These are phyloP conservation scores for Deilephila elpenor DNA, from an alignment of 2,888 invertebrate genomes.

Conservation along the genomic window DNA sequence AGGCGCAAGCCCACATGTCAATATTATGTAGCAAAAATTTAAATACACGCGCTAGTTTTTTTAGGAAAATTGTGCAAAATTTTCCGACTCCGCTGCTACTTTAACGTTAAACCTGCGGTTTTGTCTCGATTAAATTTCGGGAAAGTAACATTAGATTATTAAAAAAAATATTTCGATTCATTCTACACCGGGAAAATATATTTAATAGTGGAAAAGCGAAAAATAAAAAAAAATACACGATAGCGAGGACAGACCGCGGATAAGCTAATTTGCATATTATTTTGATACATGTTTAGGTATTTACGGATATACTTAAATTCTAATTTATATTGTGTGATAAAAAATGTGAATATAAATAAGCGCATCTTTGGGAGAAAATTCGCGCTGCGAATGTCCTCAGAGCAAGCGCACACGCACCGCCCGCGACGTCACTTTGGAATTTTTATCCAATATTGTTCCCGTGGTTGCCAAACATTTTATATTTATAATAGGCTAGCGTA, in stretches of 20 bases:
- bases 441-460: background rate
- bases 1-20: constrained; percentile 73
- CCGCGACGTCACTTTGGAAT: background rate
- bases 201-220: background rate
- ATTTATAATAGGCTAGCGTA: background rate
- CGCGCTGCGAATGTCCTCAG: background rate
- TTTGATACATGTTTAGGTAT: background rate
- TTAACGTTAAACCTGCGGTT: constrained; percentile 57
- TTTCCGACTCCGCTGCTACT: constrained; percentile 67
- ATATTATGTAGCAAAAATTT: constrained; percentile 49
- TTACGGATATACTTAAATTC: background rate
- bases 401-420: background rate
- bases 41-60: constrained; percentile 48
- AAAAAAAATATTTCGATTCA: constrained; percentile 18
- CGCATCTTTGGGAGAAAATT: constrained; percentile 2
- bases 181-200: constrained; percentile 5
- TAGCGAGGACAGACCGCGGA: background rate
- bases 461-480: background rate
- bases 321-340: background rate
- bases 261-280: background rate
- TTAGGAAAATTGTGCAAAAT: constrained; percentile 76
- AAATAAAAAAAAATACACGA: constrained; percentile 6
- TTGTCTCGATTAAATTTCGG: constrained; percentile 22
- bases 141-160: constrained; percentile 13
- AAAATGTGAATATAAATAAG: background rate